Conservation (phyloP, 1,140 invertebrate genomes). For the Nylanderia fulva region DNA sequence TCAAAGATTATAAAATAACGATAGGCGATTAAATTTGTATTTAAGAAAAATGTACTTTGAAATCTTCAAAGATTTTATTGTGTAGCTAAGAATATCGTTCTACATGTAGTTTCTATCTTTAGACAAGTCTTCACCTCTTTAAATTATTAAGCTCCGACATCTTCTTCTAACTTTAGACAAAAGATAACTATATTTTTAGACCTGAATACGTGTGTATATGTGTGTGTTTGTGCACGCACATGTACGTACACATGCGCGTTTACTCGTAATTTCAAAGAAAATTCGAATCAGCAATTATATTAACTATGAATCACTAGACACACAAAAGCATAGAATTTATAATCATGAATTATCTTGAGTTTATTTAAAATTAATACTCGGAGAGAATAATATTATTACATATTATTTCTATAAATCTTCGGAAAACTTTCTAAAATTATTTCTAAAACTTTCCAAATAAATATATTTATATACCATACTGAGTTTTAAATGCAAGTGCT, state of each 20-base stretch:
- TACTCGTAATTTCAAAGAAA: neutral
- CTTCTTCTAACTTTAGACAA: slow-evolving; percentile 15
- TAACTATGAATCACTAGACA: neutral
- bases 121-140: neutral
- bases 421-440: no score
- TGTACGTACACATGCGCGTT: neutral
- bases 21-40: neutral
- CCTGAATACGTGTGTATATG: neutral
- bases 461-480: neutral
- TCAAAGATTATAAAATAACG: neutral
- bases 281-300: neutral
- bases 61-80: neutral
- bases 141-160: slow-evolving; percentile 11
- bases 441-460: slow-evolving; percentile 4
- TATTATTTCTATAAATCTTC: no score
- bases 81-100: neutral
- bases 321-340: neutral
- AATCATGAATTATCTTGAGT: neutral
- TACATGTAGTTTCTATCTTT: neutral
- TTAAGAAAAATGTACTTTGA: neutral
- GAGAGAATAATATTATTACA: slow-evolving; percentile 2
- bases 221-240: neutral
- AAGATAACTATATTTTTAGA: slow-evolving; percentile 26
- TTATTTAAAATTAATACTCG: neutral
- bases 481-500: neutral